These are phyloP conservation scores for Venturia canescens DNA, from an alignment of 1,140 invertebrate genomes.

Conservation along the genomic window DNA sequence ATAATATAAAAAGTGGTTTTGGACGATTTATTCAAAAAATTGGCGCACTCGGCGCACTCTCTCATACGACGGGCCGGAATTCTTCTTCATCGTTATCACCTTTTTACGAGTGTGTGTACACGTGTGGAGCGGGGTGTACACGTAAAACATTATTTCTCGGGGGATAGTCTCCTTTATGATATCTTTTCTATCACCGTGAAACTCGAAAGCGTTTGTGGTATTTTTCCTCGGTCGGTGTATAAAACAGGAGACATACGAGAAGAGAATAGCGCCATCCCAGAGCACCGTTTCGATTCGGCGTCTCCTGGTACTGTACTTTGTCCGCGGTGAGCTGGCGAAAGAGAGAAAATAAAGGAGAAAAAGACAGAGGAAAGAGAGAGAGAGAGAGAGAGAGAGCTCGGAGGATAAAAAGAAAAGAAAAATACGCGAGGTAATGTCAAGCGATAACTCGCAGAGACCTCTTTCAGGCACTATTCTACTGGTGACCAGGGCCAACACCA, in stretches of 20 bases:
- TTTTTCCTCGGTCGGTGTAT: conserved; percentile 6
- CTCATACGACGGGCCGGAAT: background rate
- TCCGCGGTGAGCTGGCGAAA: conserved; percentile 4
- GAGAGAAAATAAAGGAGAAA: background rate
- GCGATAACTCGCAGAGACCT: conserved; percentile 32
- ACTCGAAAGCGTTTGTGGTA: conserved; percentile 30
- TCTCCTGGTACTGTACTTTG: background rate
- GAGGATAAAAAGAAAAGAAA: background rate
- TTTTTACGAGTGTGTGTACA: background rate
- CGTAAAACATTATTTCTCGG: conserved; percentile 30
- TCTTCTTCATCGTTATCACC: conserved; percentile 11
- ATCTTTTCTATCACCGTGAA: conserved; percentile 35
- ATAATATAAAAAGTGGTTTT: background rate
- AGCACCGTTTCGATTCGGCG: conserved; percentile 10
- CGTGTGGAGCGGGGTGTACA: background rate
- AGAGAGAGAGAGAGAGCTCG: background rate
- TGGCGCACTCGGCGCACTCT: no score
- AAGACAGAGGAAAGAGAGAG: background rate
- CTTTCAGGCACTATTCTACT: conserved; percentile 1
- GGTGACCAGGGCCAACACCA: background rate
- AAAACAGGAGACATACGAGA: conserved; percentile 1
- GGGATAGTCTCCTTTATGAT: conserved; percentile 31
- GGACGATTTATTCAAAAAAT: conserved; percentile 23
- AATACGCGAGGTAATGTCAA: conserved; percentile 25
- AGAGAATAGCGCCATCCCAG: background rate